These are phyloP conservation scores for Tadarida brasiliensis DNA, from an alignment of 2,797 vertebrate species.

Conservation along the genomic window DNA sequence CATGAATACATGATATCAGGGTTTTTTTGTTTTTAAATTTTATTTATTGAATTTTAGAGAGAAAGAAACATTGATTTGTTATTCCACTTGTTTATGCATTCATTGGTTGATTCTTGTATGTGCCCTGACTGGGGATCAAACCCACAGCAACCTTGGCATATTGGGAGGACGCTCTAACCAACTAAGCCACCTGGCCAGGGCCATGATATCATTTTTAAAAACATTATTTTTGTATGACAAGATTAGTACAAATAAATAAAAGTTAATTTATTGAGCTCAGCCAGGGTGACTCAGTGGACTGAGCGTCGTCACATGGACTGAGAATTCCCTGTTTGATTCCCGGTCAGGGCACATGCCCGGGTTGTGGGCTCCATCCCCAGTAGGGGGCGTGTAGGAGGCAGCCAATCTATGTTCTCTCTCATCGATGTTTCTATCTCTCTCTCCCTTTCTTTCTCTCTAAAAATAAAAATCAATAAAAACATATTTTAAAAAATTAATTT, in stretches of 20 bases:
- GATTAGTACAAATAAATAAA: background rate
- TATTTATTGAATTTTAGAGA: background rate
- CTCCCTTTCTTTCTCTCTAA: too few species aligned
- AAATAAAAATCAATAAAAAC: too few species aligned
- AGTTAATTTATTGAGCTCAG: background rate
- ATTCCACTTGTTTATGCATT: background rate
- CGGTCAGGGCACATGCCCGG: too few species aligned
- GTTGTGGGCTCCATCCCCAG: too few species aligned
- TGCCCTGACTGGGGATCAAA: background rate
- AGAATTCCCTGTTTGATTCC: too few species aligned
- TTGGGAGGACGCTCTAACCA: background rate
- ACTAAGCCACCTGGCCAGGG: background rate
- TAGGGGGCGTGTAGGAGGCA: too few species aligned
- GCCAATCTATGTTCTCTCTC: too few species aligned
- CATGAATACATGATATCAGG: background rate
- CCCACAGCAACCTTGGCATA: background rate
- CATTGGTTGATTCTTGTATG: too few species aligned
- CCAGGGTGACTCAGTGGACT: too few species aligned
- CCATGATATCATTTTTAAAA: background rate
- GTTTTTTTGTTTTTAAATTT: background rate
- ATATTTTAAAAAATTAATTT: background rate
- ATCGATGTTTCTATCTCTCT: too few species aligned
- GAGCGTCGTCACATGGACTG: too few species aligned
- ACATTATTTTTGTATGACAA: background rate
- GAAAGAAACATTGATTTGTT: background rate